These are phyloP conservation scores for Orthonevra nobilis DNA, from an alignment of 2,888 invertebrate genomes.

Conservation along the genomic window DNA sequence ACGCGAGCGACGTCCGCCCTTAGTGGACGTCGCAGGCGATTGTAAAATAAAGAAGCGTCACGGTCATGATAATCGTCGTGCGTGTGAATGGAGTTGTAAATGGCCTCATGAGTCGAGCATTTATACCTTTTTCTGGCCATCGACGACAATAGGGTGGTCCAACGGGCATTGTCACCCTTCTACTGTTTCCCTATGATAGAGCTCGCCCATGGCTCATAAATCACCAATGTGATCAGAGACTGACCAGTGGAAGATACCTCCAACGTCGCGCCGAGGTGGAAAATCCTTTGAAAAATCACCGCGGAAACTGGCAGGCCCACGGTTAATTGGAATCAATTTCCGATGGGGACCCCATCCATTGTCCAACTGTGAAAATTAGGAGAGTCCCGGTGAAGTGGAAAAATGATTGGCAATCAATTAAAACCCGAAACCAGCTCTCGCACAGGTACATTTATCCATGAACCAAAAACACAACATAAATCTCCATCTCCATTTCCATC, in stretches of 20 bases:
- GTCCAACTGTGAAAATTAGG: conserved; percentile 70
- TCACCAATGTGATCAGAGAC: conserved; percentile 51
- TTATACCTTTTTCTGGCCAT: conserved; percentile 32
- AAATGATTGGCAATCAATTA: conserved; percentile 69
- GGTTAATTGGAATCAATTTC: conserved; percentile 66
- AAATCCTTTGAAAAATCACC: conserved; percentile 61
- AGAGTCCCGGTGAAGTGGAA: conserved; percentile 67
- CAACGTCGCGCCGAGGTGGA: neutral
- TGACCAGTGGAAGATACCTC: conserved; percentile 22
- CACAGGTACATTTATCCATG: conserved; percentile 23
- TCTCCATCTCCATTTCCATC: conserved; percentile 55
- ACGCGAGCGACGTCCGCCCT: neutral
- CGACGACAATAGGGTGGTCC: conserved; percentile 60
- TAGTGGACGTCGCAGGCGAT: conserved; percentile 17
- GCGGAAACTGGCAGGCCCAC: conserved; percentile 51
- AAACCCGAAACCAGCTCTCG: conserved; percentile 20
- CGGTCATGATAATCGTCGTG: conserved; percentile 47
- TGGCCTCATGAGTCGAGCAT: conserved; percentile 63
- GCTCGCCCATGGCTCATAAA: conserved; percentile 58
- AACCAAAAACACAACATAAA: conserved; percentile 49
- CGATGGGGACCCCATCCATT: conserved; percentile 46
- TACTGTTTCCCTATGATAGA: neutral
- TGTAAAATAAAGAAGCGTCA: conserved; percentile 59
- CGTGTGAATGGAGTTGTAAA: conserved; percentile 70
- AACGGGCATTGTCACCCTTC: conserved; percentile 58